Evolutionary conservation across 2,113 vertebrate genomes (phyloP), one percentile per base, ranked within the genome.

Genomic region (Bambusicola thoracicus): DNA sequence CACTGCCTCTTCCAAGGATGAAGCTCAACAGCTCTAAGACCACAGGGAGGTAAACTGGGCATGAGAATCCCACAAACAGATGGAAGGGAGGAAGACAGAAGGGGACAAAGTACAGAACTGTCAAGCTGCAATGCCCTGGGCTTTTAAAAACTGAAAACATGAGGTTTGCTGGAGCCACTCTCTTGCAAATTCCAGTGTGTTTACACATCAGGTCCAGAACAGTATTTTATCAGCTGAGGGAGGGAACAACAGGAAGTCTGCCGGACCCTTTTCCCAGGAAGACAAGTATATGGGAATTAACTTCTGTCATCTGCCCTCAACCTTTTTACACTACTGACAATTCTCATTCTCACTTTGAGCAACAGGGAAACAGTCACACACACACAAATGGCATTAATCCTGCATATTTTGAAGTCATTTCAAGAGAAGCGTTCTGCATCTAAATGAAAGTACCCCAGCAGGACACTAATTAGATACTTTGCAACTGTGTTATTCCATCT

Each of bases 51-150:
- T 66, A 95, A 94, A 96, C 93, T 90, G 95, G 95, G 95, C 96
- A 94, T 2, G 6, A 66, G 92, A 97, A 97, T 95, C 93, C 92
- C 95, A 95, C 69, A 93, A 96, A 95, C 96, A 97, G 96, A 96
- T 96, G 96, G 95, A 92, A 10, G 21, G 62, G 53, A 95, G 44
- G 76, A 93, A 83, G 82, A 81, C 2, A 27, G 87, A 91, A 86
- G 76, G 82, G 91, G 92, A 94, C 87, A 85, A 29, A 81, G 82
- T 0, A 24, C 85, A 86, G 58, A 95, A 68, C 92, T 97, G 94
- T 94, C 94, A 95, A 91, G 85, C 9, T 93, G 90, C 90, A 90
- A 44, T 73, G 85, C 93, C 92, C 81, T 90, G 85, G 90, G 95
- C 87, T 87, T 87, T 92, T 74, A 72, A 55, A 95, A 96, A 87